Conservation (phyloP, 2,113 vertebrate genomes). For the Neolamprologus sp. region DNA sequence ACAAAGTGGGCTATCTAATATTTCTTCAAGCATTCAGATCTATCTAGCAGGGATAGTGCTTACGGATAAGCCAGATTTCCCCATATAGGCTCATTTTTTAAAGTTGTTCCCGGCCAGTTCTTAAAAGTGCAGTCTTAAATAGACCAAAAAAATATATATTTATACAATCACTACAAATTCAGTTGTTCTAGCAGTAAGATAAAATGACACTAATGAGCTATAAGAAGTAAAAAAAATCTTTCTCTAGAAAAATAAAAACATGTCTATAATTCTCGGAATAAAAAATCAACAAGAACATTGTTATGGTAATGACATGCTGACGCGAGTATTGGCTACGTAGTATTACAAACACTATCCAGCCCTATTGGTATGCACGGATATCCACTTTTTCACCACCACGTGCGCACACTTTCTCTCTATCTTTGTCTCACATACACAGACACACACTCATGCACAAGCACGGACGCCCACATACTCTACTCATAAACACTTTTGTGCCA, state of each 20-base stretch:
- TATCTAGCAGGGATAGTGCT: neutral
- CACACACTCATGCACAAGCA: neutral
- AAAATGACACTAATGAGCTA: neutral
- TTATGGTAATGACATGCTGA: neutral
- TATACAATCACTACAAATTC: neutral
- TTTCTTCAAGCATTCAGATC: neutral
- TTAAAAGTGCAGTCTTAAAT: neutral
- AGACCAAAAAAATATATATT: neutral
- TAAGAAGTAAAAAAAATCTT: neutral
- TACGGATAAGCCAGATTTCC: neutral
- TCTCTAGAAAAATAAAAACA: neutral
- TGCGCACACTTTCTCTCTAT: neutral
- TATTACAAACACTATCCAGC: neutral
- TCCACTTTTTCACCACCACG: neutral
- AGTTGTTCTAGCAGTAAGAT: neutral
- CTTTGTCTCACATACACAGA: neutral
- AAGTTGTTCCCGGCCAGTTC: neutral
- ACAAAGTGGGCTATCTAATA: neutral
- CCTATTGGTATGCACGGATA: neutral
- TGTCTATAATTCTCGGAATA: neutral
- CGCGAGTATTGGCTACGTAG: neutral
- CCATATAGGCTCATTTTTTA: neutral
- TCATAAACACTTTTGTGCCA: conserved; percentile 28
- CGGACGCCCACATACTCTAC: neutral
- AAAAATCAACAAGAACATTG: neutral